phyloP scores from a whole-genome alignment of 1,140 invertebrate species.

The Ylistrum balloti region DNA sequence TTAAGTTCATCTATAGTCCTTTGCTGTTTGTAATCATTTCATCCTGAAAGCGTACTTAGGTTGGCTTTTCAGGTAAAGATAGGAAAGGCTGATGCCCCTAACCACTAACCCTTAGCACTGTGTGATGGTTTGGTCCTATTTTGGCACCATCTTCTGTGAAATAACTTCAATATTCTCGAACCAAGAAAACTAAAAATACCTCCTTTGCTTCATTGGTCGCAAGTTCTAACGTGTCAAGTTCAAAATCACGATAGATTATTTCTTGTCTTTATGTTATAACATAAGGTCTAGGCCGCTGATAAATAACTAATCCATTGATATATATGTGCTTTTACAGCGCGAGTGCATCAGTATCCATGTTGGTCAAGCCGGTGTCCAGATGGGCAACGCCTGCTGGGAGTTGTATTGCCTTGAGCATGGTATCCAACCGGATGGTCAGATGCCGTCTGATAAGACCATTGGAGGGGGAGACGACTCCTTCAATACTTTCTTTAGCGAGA shows the following conservation, averaged over 20 bases:
- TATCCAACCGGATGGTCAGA: conserved; percentile 91
- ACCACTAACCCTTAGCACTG: too few relatives aligned
- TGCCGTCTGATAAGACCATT: conserved; percentile 74
- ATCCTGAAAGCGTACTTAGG: too few relatives aligned
- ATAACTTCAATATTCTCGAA: too few relatives aligned
- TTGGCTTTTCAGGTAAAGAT: too few relatives aligned
- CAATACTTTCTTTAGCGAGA: conserved; percentile 73
- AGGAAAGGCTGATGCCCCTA: too few relatives aligned
- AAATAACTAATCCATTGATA: background rate
- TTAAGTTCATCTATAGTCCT: too few relatives aligned
- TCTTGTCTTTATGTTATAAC: too few relatives aligned
- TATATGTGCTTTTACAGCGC: conserved; percentile 70
- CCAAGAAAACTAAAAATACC: background rate
- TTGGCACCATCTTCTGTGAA: too few relatives aligned
- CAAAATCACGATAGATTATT: background rate
- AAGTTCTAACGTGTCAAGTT: background rate
- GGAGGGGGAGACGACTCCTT: conserved; percentile 66
- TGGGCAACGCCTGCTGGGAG: conserved; percentile 88
- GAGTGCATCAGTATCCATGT: conserved; percentile 94
- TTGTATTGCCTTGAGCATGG: conserved; percentile 87
- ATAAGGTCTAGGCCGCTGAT: too few relatives aligned
- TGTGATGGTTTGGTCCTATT: too few relatives aligned
- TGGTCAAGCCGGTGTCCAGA: conserved; percentile 94
- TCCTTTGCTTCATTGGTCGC: background rate
- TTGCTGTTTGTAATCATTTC: too few relatives aligned